These are phyloP conservation scores for Thamnaconus septentrionalis DNA, from an alignment of 2,113 vertebrate species.

Conservation along the genomic window DNA sequence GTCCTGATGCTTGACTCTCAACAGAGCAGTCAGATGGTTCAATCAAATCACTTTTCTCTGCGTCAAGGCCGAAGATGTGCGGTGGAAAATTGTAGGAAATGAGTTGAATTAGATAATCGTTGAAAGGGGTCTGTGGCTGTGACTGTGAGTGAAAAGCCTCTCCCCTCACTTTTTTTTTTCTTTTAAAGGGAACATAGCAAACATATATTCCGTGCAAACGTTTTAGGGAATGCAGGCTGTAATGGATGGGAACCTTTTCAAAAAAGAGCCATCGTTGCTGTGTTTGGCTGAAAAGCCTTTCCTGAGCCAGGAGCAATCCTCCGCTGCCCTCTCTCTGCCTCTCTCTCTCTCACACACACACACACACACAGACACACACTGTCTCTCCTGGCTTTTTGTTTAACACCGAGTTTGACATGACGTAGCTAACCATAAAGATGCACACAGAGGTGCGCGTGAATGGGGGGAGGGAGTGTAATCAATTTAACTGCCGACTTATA, in stretches of 20 bases:
- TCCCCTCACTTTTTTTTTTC: background rate
- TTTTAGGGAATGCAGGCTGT: slow-evolving; percentile 50
- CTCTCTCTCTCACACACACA: no score
- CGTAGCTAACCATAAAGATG: slow-evolving; percentile 47
- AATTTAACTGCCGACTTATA: slow-evolving; percentile 48
- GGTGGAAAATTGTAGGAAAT: slow-evolving; percentile 29
- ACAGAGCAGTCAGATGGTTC: slow-evolving; percentile 6
- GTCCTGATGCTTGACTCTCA: background rate
- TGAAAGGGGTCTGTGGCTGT: slow-evolving; percentile 7
- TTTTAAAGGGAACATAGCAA: slow-evolving; percentile 18
- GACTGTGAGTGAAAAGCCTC: slow-evolving; percentile 33
- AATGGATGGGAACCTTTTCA: slow-evolving; percentile 51
- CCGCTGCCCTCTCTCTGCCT: slow-evolving; percentile 55
- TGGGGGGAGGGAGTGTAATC: slow-evolving; percentile 46
- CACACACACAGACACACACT: no score
- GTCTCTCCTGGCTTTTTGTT: slow-evolving; percentile 44
- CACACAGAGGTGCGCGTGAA: slow-evolving; percentile 17
- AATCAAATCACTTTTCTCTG: slow-evolving; percentile 14
- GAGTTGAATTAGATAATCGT: slow-evolving; percentile 17
- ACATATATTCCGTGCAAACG: slow-evolving; percentile 45
- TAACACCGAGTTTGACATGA: slow-evolving; percentile 63
- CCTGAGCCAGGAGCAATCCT: slow-evolving; percentile 51
- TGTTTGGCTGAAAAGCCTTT: slow-evolving; percentile 52
- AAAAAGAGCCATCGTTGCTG: slow-evolving; percentile 44
- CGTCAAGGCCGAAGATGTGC: slow-evolving; percentile 12